Evolutionary conservation across 2,797 vertebrate genomes (phyloP).

Genomic region (Gobionotothen gibberifrons): DNA sequence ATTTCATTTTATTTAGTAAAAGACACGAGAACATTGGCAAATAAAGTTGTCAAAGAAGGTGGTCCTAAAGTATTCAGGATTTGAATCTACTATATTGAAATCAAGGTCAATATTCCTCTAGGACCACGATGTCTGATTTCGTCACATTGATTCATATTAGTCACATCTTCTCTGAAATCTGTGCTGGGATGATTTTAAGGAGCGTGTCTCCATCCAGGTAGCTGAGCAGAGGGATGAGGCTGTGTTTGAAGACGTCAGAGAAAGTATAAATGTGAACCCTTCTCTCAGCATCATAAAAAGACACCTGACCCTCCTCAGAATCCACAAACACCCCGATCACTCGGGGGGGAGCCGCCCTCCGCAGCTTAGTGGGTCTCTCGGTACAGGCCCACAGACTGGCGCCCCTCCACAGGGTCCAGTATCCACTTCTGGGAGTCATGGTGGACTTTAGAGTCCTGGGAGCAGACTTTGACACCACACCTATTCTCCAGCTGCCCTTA

Average conservation of each 20-base stretch:
- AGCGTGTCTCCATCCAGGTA: neutral
- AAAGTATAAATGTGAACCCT: conserved; percentile 33
- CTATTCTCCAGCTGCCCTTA: neutral
- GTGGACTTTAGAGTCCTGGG: neutral
- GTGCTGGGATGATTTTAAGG: conserved; percentile 8
- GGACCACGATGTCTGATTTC: neutral
- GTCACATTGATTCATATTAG: neutral
- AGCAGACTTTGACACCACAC: conserved; percentile 14
- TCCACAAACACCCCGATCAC: conserved; percentile 29
- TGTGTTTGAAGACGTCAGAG: conserved; percentile 9
- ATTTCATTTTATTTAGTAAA: neutral
- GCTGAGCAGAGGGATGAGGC: conserved; percentile 19
- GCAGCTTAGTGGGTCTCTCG: neutral
- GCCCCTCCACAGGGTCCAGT: conserved; percentile 20
- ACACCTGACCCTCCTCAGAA: conserved; percentile 24
- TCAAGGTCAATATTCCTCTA: neutral
- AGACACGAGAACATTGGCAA: neutral
- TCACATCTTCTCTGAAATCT: neutral
- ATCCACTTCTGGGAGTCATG: neutral
- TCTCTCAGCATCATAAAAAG: conserved; percentile 10
- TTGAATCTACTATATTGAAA: neutral
- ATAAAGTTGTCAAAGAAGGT: neutral
- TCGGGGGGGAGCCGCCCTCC: neutral
- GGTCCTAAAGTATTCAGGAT: no score
- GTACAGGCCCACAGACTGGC: conserved; percentile 11